phyloP scores from a whole-genome alignment of 2,113 vertebrate species.

The Anoplopoma fimbria region DNA sequence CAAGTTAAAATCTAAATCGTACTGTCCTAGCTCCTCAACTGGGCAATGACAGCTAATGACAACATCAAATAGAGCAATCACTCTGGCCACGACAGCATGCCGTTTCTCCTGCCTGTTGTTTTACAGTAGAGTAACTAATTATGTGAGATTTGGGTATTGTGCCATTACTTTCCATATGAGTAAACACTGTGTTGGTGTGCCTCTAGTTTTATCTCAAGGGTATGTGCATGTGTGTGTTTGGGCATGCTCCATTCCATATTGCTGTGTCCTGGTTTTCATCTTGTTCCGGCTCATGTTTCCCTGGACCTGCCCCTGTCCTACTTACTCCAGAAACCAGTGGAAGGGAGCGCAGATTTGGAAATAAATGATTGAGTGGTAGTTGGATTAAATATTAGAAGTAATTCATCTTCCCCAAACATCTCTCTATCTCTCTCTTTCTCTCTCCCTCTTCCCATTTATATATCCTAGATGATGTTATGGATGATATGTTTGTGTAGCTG shows the following conservation, averaged over 20 bases:
- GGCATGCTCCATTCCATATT: constrained; percentile 67
- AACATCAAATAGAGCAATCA: constrained; percentile 2
- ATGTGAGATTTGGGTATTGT: constrained; percentile 59
- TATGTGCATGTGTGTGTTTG: constrained; percentile 41
- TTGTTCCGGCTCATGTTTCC: constrained; percentile 63
- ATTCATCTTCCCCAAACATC: constrained; percentile 15
- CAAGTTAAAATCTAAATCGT: background rate
- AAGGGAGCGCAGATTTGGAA: constrained; percentile 64
- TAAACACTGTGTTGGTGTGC: constrained; percentile 61
- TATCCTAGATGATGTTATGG: background rate
- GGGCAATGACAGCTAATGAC: background rate
- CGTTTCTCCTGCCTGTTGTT: constrained; percentile 38
- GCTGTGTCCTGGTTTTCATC: constrained; percentile 70
- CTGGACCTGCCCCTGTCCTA: constrained; percentile 70
- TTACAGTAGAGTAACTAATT: constrained; percentile 75
- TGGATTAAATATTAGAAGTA: constrained; percentile 56
- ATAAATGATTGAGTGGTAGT: constrained; percentile 69
- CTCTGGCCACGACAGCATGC: background rate
- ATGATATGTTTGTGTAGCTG: background rate
- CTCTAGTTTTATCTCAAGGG: constrained; percentile 45
- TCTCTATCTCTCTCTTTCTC: background rate
- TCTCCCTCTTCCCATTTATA: background rate
- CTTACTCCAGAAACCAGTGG: constrained; percentile 57
- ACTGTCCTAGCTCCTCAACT: background rate
- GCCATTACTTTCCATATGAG: constrained; percentile 70